phyloP scores from a whole-genome alignment of 2,113 vertebrate species.

The Chaetodon auriga region DNA sequence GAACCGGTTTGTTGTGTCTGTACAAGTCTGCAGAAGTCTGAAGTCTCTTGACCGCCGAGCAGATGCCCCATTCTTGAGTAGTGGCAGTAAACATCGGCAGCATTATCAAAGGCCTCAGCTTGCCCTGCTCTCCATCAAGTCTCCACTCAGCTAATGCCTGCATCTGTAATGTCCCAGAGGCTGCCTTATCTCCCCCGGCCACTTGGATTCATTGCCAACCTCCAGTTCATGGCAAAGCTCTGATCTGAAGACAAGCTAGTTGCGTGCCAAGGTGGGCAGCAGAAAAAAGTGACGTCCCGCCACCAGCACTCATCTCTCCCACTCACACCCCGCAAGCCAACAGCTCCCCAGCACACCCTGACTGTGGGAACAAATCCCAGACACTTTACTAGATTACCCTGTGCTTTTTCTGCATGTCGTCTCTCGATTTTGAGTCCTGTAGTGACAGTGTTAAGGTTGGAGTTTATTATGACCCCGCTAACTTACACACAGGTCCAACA shows the following conservation, averaged over 20 bases:
- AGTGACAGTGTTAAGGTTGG: background rate
- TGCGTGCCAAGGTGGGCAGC: constrained; percentile 78
- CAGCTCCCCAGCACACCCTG: constrained; percentile 45
- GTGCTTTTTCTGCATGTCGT: constrained; percentile 30
- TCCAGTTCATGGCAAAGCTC: constrained; percentile 80
- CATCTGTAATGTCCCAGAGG: constrained; percentile 79
- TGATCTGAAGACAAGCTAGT: constrained; percentile 81
- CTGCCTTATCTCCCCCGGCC: constrained; percentile 82
- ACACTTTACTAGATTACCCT: constrained; percentile 56
- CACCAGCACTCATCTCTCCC: constrained; percentile 63
- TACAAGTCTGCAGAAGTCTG: constrained; percentile 42
- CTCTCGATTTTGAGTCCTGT: constrained; percentile 35
- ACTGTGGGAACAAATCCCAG: constrained; percentile 60
- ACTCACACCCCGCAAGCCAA: constrained; percentile 46
- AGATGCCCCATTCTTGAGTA: constrained; percentile 70
- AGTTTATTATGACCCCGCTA: background rate
- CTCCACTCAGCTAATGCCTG: constrained; percentile 77
- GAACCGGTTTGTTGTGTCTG: constrained; percentile 19
- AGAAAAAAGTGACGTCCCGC: constrained; percentile 73
- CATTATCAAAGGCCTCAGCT: constrained; percentile 80
- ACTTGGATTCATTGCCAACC: constrained; percentile 81
- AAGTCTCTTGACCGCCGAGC: constrained; percentile 56
- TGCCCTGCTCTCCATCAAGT: constrained; percentile 71
- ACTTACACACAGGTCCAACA: background rate
- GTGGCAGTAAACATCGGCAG: constrained; percentile 69